phyloP scores from a whole-genome alignment of 1,140 invertebrate genomes.

The Ips nitidus region DNA sequence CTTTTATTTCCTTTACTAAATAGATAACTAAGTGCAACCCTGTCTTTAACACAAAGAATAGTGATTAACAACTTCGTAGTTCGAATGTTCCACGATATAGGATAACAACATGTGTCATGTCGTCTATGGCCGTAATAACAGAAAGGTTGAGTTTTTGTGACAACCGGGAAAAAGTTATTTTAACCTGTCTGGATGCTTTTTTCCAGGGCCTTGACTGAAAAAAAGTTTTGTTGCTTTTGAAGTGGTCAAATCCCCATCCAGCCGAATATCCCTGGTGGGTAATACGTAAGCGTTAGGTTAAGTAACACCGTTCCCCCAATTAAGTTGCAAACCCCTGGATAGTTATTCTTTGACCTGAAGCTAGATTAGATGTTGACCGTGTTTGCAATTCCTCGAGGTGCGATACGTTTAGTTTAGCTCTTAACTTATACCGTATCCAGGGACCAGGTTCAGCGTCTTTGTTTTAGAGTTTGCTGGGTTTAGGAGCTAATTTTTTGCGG shows the following conservation, averaged over 20 bases:
- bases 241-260: conserved; percentile 5
- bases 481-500: no score
- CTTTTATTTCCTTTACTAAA: no score
- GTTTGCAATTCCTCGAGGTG: conserved; percentile 36
- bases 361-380: conserved; percentile 35
- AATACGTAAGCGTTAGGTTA: conserved; percentile 27
- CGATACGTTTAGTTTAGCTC: conserved; percentile 35
- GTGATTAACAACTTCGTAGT: conserved; percentile 50
- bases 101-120: conserved; percentile 52
- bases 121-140: conserved; percentile 39
- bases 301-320: conserved; percentile 31
- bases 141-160: conserved; percentile 33
- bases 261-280: conserved; percentile 7
- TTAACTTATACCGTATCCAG: conserved; percentile 29
- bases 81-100: conserved; percentile 48
- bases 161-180: conserved; percentile 35
- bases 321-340: conserved; percentile 26
- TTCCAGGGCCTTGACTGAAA: not conserved
- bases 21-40: not conserved
- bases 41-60: conserved; percentile 30
- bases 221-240: not conserved
- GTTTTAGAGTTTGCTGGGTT: conserved; percentile 9
- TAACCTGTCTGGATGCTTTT: conserved; percentile 36
- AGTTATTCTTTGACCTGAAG: conserved; percentile 36
- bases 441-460: conserved; percentile 19